phyloP scores from a whole-genome alignment of 2,113 vertebrate genomes.

The Macquaria australasica region DNA sequence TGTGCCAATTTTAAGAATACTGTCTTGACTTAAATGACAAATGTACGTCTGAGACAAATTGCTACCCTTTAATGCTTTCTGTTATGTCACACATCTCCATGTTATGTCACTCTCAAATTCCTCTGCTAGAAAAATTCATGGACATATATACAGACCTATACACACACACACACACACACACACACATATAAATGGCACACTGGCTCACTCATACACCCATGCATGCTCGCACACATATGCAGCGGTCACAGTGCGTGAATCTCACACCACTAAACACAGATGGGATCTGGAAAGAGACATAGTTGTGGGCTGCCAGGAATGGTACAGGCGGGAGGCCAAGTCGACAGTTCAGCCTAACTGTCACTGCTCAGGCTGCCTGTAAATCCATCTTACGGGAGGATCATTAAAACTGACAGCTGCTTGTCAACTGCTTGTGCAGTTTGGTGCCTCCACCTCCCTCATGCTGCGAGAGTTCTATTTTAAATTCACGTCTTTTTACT shows the following conservation, averaged over 20 bases:
- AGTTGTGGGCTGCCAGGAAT: slow-evolving; percentile 75
- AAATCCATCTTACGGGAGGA: slow-evolving; percentile 41
- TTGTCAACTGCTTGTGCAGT: slow-evolving; percentile 26
- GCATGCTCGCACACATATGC: slow-evolving; percentile 49
- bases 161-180: not conserved
- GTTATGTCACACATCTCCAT: slow-evolving; percentile 33
- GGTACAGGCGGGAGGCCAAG: slow-evolving; percentile 60
- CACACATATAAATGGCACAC: not conserved
- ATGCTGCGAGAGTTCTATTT: not conserved
- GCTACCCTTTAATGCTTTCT: slow-evolving; percentile 8
- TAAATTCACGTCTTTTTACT: not conserved
- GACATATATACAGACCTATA: slow-evolving; percentile 17
- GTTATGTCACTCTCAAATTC: slow-evolving; percentile 42
- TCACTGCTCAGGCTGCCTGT: slow-evolving; percentile 45
- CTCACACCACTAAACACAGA: slow-evolving; percentile 80
- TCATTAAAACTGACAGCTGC: slow-evolving; percentile 48
- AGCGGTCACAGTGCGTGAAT: slow-evolving; percentile 58
- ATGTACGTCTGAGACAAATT: slow-evolving; percentile 30
- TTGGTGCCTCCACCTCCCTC: not conserved
- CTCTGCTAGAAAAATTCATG: slow-evolving; percentile 14
- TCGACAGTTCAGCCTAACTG: slow-evolving; percentile 61
- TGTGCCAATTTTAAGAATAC: slow-evolving; percentile 12
- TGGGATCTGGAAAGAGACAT: slow-evolving; percentile 77
- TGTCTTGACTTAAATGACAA: slow-evolving; percentile 13
- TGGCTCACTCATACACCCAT: slow-evolving; percentile 37